These are phyloP conservation scores for Astreopora myriophthalma DNA, from an alignment of 64 coral and sea anemone species.

Conservation along the genomic window DNA sequence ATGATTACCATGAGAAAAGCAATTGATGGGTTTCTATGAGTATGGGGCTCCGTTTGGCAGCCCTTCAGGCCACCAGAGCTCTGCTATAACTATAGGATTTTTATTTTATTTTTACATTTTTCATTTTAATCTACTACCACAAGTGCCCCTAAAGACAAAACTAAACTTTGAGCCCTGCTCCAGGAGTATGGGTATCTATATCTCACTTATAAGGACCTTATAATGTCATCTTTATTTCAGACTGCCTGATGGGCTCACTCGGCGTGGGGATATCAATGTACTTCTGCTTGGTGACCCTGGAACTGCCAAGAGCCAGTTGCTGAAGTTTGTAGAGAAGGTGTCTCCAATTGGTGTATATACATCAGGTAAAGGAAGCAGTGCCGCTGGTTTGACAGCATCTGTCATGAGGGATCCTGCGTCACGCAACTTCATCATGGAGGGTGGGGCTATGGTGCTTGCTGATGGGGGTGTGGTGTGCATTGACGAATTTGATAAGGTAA, in stretches of 20 bases:
- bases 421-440: slow-evolving; percentile 98
- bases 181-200: too few species aligned
- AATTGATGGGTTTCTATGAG: too few species aligned
- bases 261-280: slow-evolving; percentile 95
- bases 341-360: slow-evolving; percentile 98
- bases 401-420: slow-evolving; percentile 98
- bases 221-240: neutral
- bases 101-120: too few species aligned
- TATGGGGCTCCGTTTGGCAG: too few species aligned
- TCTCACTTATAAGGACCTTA: neutral
- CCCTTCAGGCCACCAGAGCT: too few species aligned
- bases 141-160: too few species aligned
- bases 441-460: slow-evolving; percentile 97
- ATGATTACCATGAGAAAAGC: too few species aligned
- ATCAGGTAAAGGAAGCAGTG: slow-evolving; percentile 99
- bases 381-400: slow-evolving; percentile 95
- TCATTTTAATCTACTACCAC: too few species aligned
- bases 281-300: slow-evolving; percentile 95
- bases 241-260: slow-evolving; percentile 92
- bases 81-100: too few species aligned
- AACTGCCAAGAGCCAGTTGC: slow-evolving; percentile 97
- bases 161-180: too few species aligned
- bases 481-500: slow-evolving; percentile 99
- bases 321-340: slow-evolving; percentile 99
- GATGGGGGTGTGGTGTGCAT: slow-evolving; percentile 99